Evolutionary conservation across 2,888 invertebrate species (phyloP).

Genomic region (Osmoderma eremita): DNA sequence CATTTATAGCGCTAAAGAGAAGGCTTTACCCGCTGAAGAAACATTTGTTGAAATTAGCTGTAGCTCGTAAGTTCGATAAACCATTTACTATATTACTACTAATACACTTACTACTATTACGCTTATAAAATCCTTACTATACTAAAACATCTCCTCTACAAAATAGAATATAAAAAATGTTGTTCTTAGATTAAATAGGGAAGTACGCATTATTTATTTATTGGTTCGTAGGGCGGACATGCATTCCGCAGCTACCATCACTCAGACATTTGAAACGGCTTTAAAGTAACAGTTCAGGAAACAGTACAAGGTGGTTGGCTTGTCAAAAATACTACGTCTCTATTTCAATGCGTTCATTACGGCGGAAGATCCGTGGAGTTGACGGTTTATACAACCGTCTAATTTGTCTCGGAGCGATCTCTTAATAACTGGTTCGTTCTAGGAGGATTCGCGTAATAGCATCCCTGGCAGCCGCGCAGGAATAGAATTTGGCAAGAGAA

Average conservation of each 20-base stretch:
- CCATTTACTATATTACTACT: no score
- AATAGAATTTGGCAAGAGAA: conserved; percentile 26
- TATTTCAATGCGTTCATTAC: conserved; percentile 27
- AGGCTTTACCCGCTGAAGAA: no score
- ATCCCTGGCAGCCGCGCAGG: conserved; percentile 8
- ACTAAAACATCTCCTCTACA: no score
- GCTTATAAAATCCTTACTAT: no score
- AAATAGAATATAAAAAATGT: not conserved
- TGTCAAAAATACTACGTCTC: conserved; percentile 32
- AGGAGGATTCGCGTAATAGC: conserved; percentile 25
- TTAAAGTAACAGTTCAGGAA: conserved; percentile 48
- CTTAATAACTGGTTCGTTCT: conserved; percentile 6
- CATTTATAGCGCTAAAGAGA: no score
- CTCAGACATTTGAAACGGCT: conserved; percentile 49
- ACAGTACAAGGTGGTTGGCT: conserved; percentile 31
- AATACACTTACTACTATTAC: no score
- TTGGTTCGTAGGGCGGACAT: conserved; percentile 43
- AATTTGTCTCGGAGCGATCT: conserved; percentile 29
- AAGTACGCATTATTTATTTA: conserved; percentile 51
- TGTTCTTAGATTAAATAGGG: conserved; percentile 40
- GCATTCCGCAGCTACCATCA: conserved; percentile 44
- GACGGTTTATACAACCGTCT: conserved; percentile 19
- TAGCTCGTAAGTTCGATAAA: no score
- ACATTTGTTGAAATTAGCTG: no score
- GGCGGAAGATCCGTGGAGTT: conserved; percentile 23